Conservation (phyloP, 2,888 invertebrate genomes). For the Corbicula japonica region DNA sequence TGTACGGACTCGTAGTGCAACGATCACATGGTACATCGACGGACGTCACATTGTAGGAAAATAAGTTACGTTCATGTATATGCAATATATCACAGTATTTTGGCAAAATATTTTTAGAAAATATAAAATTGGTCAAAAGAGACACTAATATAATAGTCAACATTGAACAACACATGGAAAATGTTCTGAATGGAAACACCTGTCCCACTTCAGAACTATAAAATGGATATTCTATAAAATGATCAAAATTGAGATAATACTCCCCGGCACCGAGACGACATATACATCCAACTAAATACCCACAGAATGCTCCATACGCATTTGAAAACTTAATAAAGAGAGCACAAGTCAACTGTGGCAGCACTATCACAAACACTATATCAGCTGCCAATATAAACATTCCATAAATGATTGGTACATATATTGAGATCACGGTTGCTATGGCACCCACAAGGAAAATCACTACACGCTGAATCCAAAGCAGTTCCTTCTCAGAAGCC, state of each 20-base stretch:
- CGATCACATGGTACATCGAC: slow-evolving; percentile 2
- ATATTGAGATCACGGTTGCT: slow-evolving; percentile 75
- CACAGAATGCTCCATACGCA: slow-evolving; percentile 77
- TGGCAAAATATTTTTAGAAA: slow-evolving; percentile 36
- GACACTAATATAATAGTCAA: slow-evolving; percentile 69
- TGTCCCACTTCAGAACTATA: slow-evolving; percentile 90
- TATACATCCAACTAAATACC: slow-evolving; percentile 91
- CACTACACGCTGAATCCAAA: slow-evolving; percentile 74
- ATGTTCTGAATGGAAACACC: slow-evolving; percentile 97
- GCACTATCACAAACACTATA: slow-evolving; percentile 81
- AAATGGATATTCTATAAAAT: slow-evolving; percentile 94
- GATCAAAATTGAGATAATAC: slow-evolving; percentile 92
- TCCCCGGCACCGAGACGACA: slow-evolving; percentile 95
- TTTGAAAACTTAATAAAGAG: slow-evolving; percentile 76
- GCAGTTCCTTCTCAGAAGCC: slow-evolving; percentile 74
- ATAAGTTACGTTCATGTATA: not conserved
- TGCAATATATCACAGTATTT: slow-evolving; percentile 23
- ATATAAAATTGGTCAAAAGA: slow-evolving; percentile 48
- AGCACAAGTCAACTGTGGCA: slow-evolving; percentile 81
- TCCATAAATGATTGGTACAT: slow-evolving; percentile 75
- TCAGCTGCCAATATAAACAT: slow-evolving; percentile 82
- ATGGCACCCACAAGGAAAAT: slow-evolving; percentile 72
- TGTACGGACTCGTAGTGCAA: no score
- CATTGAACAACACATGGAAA: slow-evolving; percentile 94
- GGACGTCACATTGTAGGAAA: not conserved